A percentile compares a stretch with the other conserved stretches of the same genome.
phyloP scores from a whole-genome alignment of 2,113 vertebrate genomes.

The Nothoprocta pentlandii region DNA sequence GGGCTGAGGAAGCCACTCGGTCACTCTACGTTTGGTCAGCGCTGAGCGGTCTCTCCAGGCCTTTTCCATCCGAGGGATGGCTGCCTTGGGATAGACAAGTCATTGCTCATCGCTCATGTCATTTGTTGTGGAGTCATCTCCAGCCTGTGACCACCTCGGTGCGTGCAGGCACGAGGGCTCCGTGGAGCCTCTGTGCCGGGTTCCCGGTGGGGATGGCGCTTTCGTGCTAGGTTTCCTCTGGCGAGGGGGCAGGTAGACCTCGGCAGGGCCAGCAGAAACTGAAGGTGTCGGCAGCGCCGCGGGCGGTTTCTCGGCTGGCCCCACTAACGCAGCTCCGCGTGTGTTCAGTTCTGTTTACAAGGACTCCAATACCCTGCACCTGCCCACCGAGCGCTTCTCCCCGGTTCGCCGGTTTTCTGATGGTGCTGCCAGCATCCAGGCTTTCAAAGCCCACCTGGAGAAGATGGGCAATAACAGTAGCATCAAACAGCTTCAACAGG shows the following conservation, averaged over 20 bases:
- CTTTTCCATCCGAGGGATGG: background rate
- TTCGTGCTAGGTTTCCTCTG: background rate
- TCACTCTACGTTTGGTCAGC: background rate
- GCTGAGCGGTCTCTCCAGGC: background rate
- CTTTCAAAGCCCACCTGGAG: constrained; percentile 98
- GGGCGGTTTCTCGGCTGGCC: background rate
- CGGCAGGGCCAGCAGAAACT: background rate
- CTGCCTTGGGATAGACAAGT: background rate
- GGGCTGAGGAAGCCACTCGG: background rate
- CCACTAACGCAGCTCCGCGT: constrained; percentile 45
- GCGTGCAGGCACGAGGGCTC: background rate
- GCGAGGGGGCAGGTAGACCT: background rate
- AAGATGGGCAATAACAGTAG: constrained; percentile 90
- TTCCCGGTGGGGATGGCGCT: background rate
- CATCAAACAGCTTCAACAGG: constrained; percentile 98
- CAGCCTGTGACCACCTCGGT: fast-evolving
- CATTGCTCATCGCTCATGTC: background rate
- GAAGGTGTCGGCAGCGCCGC: background rate
- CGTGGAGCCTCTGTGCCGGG: background rate
- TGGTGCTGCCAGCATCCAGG: constrained; percentile 95
- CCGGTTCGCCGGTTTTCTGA: constrained; percentile 97
- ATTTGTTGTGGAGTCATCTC: background rate
- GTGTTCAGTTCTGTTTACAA: constrained; percentile 94
- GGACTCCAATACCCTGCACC: constrained; percentile 97
- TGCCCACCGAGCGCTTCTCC: constrained; percentile 98